Percentiles rank a stretch among this genome's conserved stretches.
phyloP scores from a whole-genome alignment of 2,888 invertebrate genomes.

The Tinea trinotella region DNA sequence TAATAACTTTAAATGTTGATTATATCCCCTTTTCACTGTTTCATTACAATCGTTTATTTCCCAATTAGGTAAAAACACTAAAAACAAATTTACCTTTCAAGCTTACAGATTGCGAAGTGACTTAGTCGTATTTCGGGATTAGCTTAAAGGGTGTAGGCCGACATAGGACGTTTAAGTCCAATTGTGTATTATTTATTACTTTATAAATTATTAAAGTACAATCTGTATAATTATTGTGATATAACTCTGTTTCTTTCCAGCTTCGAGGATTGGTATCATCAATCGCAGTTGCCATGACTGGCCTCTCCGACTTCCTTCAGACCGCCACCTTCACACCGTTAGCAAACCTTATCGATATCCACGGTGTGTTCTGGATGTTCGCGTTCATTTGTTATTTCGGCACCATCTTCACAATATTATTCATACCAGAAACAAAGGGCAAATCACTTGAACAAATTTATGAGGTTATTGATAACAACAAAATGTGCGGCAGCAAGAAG shows the following conservation, averaged over 20 bases:
- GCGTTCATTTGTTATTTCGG: constrained; percentile 19
- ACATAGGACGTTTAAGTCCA: too few species aligned
- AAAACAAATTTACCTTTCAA: too few species aligned
- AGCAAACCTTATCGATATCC: constrained; percentile 1
- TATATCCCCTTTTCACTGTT: too few species aligned
- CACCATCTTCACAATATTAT: constrained; percentile 17
- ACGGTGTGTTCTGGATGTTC: constrained; percentile 20
- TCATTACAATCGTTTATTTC: too few species aligned
- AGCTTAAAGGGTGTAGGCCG: too few species aligned
- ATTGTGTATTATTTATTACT: too few species aligned
- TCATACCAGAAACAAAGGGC: constrained; percentile 20
- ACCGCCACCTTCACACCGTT: constrained; percentile 16
- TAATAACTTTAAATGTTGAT: too few species aligned
- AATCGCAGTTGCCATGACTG: constrained; percentile 14
- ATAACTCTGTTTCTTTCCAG: constrained; percentile 6
- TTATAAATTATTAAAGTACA: background rate
- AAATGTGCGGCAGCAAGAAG: constrained; percentile 8
- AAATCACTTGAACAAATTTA: constrained; percentile 20
- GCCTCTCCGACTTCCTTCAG: constrained; percentile 19
- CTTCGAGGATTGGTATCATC: constrained; percentile 21
- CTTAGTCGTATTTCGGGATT: too few species aligned
- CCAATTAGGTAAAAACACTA: too few species aligned
- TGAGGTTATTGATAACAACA: constrained; percentile 6
- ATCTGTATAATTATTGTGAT: background rate
- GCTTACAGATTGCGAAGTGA: too few species aligned